These are phyloP conservation scores for Atethmia centrago DNA, from an alignment of 2,888 invertebrate species.

Conservation along the genomic window DNA sequence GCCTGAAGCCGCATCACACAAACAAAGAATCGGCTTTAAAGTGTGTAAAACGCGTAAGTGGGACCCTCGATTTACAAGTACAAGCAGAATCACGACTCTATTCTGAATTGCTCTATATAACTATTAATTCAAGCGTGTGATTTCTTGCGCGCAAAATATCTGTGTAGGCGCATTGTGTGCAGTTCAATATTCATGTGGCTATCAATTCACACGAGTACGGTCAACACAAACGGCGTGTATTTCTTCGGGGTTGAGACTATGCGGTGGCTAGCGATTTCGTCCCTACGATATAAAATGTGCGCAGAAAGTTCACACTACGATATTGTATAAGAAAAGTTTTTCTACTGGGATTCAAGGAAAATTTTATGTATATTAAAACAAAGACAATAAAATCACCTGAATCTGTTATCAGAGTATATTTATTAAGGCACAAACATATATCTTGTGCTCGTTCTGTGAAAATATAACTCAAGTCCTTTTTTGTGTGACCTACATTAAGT, in stretches of 20 bases:
- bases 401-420: not conserved
- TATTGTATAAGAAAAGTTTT: not conserved
- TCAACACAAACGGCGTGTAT: constrained; percentile 45
- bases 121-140: not conserved
- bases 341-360: no score
- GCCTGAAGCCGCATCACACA: constrained; percentile 23
- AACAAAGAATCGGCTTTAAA: constrained; percentile 49
- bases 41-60: constrained; percentile 44
- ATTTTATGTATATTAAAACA: not conserved
- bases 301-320: constrained; percentile 9
- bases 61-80: constrained; percentile 25
- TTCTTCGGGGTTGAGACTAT: constrained; percentile 42
- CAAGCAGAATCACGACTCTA: constrained; percentile 10
- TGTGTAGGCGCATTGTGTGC: not conserved
- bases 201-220: constrained; percentile 42
- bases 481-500: constrained; percentile 4
- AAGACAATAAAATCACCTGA: no score
- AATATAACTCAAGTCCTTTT: not conserved
- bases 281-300: not conserved
- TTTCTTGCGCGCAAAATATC: not conserved
- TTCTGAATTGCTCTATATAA: constrained; percentile 13
- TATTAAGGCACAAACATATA: no score
- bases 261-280: not conserved
- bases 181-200: constrained; percentile 44
- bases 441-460: not conserved